Base-by-base conservation (phyloP, 1,140 invertebrate genomes). In the Rhagoletis zephyria region DNA sequence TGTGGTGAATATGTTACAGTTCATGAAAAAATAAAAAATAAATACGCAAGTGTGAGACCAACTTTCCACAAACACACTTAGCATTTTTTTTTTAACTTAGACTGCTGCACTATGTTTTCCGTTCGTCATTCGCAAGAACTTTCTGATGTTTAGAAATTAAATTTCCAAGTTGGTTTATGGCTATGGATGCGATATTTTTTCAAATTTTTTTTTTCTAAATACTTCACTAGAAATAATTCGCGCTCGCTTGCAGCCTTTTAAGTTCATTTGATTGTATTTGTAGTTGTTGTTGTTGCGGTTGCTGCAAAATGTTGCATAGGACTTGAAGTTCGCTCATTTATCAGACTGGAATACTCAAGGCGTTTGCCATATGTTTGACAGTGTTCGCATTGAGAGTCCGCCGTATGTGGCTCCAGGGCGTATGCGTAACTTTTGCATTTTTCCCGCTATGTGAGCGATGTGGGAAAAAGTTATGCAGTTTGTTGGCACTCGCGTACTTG, bases 341-440 rank as follows among this genome's bases (percentile, higher is more conserved):
- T 74, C 45, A 74, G 40, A 45, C 40, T 74, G 6, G 42, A 7
- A n/a, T 14, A 40, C 67, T 74, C 67, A n/a, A 45, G 5, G 67
- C 14, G 12, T 16, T 48, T 48, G 45, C 40, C 67, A 74, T 48
- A 74, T 74, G 67, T 16, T 74, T 74, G 67, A 74, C 42, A 48
- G 67, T 48, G 67, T 48, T 9, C 42, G 45, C 67, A 74, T 74
- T 74, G 67, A 48, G 45, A 74, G 40, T 45, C 67, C 16, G 67
- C 12, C 4, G 45, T 74, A 12, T 14, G 67, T n/a, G 67, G 40
- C 64, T 42, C 42, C 67, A n/a, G 67, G 67, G 67, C 67, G 67
- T 74, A 74, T 74, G 42, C 42, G 67, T 74, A 74, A 74, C 67
- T 74, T 74, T 74, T n/a, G 14, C 3, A 74, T 74, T 70, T 70